Evolutionary conservation across 2,797 vertebrate species (phyloP), one percentile per base, ranked within the genome.

Genomic region (Pangasius krempfi): DNA sequence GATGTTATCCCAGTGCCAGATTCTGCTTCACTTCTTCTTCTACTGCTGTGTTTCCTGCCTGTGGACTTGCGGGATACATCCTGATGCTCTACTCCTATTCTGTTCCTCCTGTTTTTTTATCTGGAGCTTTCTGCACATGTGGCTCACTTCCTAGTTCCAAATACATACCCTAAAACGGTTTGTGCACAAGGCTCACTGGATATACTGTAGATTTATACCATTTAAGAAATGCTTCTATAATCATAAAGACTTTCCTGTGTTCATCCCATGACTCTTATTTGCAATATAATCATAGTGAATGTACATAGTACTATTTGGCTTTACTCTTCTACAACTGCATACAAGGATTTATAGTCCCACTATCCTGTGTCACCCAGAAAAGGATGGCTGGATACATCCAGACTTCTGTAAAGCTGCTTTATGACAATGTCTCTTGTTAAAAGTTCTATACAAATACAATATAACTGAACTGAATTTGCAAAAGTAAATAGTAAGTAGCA

Each of bases 1-100:
- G 22, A 58, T 27, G 9, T 81, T 58, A 60, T 81, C 4, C 79
- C 30, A 81, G 54, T 58, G 20, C 10, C 54, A 58, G 79, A 25
- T 60, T 58, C 54, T 58, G 33, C 79, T 81, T 81, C 79, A 40
- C 30, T 56, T 79, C 52, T 33, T 79, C 50, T 81, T 37, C 20
- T 54, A 54, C 76, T 81, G 9, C 54, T 81, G 78, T 58, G 52
- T 37, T 81, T 81, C 30, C 30, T 81, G 54, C 54, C 8, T 25
- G 20, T 81, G 52, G 18, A 58, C 78, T 37, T 58, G 9, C 4
- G 3, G 30, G 54, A 80, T 80, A 37, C 54, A 58, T 37, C 30
- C 30, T 58, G 54, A 80, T 25, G 9, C 20, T 58, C 9, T 80
- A 58, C 18, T 56, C 10, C 54, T 37, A 25, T 10, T 58, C 20